Evolutionary conservation across 2,888 invertebrate genomes (phyloP), one percentile per base, ranked within the genome.

Genomic region (Drosophila meridiana): DNA sequence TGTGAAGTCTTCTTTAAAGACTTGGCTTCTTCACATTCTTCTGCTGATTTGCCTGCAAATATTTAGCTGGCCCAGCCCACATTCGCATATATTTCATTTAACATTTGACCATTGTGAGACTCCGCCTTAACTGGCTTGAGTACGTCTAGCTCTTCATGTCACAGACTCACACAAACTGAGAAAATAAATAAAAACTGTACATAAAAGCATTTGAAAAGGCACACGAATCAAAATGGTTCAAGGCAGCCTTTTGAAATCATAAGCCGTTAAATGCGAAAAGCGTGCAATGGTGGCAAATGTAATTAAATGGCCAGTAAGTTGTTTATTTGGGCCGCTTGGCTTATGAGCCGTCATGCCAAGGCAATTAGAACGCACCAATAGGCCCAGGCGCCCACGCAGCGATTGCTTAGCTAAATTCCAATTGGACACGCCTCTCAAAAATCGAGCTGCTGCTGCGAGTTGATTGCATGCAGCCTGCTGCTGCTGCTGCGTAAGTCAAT

Each of bases 291-390:
- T 68, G 57, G 30, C 48, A 45, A 64, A 80, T 80, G 30, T 52
- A 45, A 64, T 83, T 80, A 79, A 72, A 67, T 66, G 63, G 48
- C 8, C 52, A 34, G 48, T 45, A 57, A 72, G 56, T 60, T 67
- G 59, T 42, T 67, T 57, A 64, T 11, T 71, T 62, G 42, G 14
- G 20, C 45, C 30, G 28, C 7, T 68, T 53, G 59, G 34, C 53
- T 72, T 69, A 50, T 53, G 68, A 74, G 69, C 64, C 64, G 55
- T 40, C 71, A 69, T 67, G 76, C 67, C 73, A 81, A 72, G 76
- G 83, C 77, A 78, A 84, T 83, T 81, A 86, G 87, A 85, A 88
- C 73, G 72, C 66, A 85, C 68, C 69, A 76, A 73, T 69, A 73
- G 73, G 70, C 75, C 6, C 30, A 68, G 43, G 59, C 84, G 81